These are phyloP conservation scores for Diceros bicornis DNA, from an alignment of 2,797 vertebrate species.

Conservation along the genomic window DNA sequence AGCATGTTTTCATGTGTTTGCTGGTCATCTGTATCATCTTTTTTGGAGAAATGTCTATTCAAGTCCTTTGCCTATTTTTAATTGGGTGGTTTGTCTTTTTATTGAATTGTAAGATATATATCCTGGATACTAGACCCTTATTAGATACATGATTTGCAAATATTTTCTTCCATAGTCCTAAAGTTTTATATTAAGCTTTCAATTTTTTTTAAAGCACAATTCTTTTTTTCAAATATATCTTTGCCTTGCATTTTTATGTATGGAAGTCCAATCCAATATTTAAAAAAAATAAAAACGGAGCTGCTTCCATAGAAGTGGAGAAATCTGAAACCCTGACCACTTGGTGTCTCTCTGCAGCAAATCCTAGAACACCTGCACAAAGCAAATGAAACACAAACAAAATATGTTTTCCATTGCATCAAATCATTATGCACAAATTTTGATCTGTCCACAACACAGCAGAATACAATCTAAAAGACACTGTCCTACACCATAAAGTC, in stretches of 20 bases:
- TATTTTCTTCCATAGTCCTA: background rate
- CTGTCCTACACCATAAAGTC: background rate
- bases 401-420: background rate
- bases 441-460: background rate
- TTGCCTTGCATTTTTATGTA: conserved; percentile 35
- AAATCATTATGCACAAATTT: background rate
- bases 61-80: conserved; percentile 36
- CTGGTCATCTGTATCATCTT: background rate
- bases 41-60: background rate
- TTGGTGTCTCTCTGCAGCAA: background rate
- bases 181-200: conserved; percentile 31
- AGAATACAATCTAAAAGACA: background rate
- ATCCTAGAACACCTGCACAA: background rate
- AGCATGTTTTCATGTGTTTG: conserved; percentile 25
- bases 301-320: background rate
- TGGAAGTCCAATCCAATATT: background rate
- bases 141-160: background rate
- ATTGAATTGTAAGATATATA: conserved; percentile 3
- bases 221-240: background rate
- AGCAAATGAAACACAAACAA: conserved; percentile 24
- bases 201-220: background rate
- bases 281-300: conserved; percentile 16
- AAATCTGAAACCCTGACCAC: background rate
- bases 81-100: background rate
- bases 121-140: background rate